Evolutionary conservation across 2,888 invertebrate species (phyloP), one percentile per base, ranked within the genome.

Genomic region (Philhelius pedissequus): DNA sequence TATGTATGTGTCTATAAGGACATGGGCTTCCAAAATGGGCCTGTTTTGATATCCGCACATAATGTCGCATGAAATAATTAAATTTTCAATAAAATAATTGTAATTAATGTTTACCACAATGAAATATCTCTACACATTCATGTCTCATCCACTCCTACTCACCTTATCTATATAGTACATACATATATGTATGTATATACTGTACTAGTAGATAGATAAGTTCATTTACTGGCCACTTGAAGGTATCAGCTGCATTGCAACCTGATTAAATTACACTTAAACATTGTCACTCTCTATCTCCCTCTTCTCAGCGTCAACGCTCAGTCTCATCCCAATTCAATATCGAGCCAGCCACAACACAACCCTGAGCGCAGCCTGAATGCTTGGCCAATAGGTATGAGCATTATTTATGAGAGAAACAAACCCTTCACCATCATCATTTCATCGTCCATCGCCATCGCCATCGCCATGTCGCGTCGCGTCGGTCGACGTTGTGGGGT

Each of bases 201-300:
- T n/a, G n/a, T n/a, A n/a, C n/a, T n/a, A n/a, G n/a, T 35, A 27
- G 11, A 22, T 22, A 25, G 13, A 4, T 50, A 52, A 32, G 32
- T 50, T 11, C 40, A 43, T 32, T 60, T 60, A 27, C 40, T n/a
- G n/a, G 27, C 69, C 58, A 66, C 77, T 78, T 78, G 30, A 78
- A 78, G 82, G 68, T 38, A 77, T 64, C 58, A 69, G 54, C 58
- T 66, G 38, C 78, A 69, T 18, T 74, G 56, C 73, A 73, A 64
- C 62, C 69, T 83, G 82, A 78, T 69, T 78, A 78, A 83, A 78
- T 74, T 78, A 56, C 69, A 83, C 82, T 74, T 78, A 62, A 77
- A 69, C 64, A 74, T 48, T 45, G 68, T 77, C 54, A 68, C 60
- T 56, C 35, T 20, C 4, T 20, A 11, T 11, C 6, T 18, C 20